phyloP scores from a whole-genome alignment of 2,797 vertebrate species.

The Muscicapa striata region DNA sequence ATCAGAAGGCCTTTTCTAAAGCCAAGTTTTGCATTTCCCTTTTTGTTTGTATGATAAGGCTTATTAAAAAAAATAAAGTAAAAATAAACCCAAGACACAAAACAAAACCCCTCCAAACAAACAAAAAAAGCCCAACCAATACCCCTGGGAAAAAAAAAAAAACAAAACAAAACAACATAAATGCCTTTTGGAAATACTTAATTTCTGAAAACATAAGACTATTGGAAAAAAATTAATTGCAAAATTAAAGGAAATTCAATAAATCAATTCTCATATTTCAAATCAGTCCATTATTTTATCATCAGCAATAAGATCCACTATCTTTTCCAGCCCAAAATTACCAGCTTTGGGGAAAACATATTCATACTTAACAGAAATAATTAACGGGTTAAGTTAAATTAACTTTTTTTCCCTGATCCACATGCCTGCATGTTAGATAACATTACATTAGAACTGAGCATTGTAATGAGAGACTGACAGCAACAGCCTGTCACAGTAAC shows the following conservation, averaged over 20 bases:
- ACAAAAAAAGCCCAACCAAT: background rate
- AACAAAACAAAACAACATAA: background rate
- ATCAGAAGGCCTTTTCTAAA: background rate
- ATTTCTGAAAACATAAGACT: conserved; percentile 27
- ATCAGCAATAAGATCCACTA: conserved; percentile 7
- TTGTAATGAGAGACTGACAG: conserved; percentile 59
- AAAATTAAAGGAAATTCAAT: conserved; percentile 37
- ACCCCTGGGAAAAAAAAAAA: background rate
- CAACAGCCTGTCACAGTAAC: conserved; percentile 67
- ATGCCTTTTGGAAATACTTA: conserved; percentile 20
- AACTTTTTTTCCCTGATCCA: conserved; percentile 73
- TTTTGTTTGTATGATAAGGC: conserved; percentile 28
- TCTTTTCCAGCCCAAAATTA: conserved; percentile 56
- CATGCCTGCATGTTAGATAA: conserved; percentile 83
- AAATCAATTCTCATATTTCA: conserved; percentile 35
- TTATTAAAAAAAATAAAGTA: background rate
- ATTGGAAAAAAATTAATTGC: background rate
- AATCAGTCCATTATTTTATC: conserved; percentile 19
- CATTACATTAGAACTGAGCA: conserved; percentile 41
- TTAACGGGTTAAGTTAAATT: conserved; percentile 62
- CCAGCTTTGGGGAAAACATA: conserved; percentile 69
- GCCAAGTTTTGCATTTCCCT: conserved; percentile 29
- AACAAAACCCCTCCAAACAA: background rate
- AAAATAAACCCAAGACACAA: background rate
- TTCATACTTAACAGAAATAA: conserved; percentile 54